These are phyloP conservation scores for Enteromius viviparus DNA, from an alignment of 2,797 vertebrate genomes.

Conservation along the genomic window DNA sequence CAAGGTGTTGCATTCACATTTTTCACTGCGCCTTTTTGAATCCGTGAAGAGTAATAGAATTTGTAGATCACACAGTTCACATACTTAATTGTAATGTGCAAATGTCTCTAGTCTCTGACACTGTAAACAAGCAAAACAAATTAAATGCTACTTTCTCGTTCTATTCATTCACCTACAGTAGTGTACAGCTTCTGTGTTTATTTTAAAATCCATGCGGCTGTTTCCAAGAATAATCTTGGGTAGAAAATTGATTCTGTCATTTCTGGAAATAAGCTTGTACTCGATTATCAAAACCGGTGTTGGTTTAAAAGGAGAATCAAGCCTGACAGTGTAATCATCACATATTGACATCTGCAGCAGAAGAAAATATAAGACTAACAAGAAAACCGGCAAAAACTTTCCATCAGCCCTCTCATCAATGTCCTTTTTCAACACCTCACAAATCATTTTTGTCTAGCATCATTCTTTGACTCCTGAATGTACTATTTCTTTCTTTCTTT, in stretches of 20 bases:
- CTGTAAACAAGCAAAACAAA: constrained; percentile 3
- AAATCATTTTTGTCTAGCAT: background rate
- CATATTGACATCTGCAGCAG: constrained; percentile 31
- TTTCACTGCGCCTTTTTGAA: background rate
- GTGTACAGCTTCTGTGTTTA: constrained; percentile 1
- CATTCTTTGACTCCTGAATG: background rate
- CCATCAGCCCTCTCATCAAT: background rate
- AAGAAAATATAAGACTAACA: constrained; percentile 21
- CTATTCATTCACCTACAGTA: background rate
- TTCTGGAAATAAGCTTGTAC: constrained; percentile 39
- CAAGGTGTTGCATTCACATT: background rate
- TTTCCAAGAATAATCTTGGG: constrained; percentile 26
- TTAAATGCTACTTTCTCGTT: background rate
- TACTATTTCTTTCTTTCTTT: background rate
- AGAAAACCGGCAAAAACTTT: background rate
- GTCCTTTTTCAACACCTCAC: background rate
- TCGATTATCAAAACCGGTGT: constrained; percentile 32
- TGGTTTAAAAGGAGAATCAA: constrained; percentile 37
- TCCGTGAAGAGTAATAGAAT: background rate
- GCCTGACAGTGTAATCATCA: constrained; percentile 22
- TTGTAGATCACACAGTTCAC: background rate
- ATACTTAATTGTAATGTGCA: background rate
- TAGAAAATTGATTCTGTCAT: constrained; percentile 44
- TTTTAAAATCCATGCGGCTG: constrained; percentile 1
- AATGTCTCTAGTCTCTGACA: background rate